Evolutionary conservation across 2,888 invertebrate species (phyloP).

Genomic region (Adelphocoris suturalis): DNA sequence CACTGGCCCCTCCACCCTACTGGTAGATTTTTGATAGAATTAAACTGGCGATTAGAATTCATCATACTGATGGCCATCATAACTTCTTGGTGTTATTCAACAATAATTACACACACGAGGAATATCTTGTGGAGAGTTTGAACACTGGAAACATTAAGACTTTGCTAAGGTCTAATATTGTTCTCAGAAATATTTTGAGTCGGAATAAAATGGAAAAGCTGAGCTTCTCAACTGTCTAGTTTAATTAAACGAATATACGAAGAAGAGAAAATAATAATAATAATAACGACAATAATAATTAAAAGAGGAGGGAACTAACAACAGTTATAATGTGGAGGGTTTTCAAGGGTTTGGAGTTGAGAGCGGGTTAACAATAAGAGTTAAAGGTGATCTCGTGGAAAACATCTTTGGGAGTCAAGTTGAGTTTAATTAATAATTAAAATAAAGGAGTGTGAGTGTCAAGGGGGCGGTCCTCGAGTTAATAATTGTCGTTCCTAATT

Average conservation of each 20-base stretch:
- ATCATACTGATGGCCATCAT: too few species aligned
- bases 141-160: too few species aligned
- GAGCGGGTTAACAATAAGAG: slow-evolving; percentile 56
- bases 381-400: slow-evolving; percentile 55
- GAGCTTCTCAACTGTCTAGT: not conserved
- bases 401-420: slow-evolving; percentile 62
- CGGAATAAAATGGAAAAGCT: too few species aligned
- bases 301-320: not conserved
- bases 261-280: not conserved
- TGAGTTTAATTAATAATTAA: slow-evolving; percentile 71
- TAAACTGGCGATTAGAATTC: too few species aligned
- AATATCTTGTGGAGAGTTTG: too few species aligned
- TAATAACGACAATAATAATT: not conserved
- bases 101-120: too few species aligned
- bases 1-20: too few species aligned
- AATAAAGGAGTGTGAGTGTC: slow-evolving; percentile 68
- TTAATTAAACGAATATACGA: not conserved
- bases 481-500: slow-evolving; percentile 74
- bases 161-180: too few species aligned
- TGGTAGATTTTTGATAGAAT: too few species aligned
- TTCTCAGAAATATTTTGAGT: too few species aligned
- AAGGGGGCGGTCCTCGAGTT: slow-evolving; percentile 66
- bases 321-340: not conserved
- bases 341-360: slow-evolving; percentile 3
- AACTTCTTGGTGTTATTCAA: too few species aligned